Percentiles rank a stretch among this genome's conserved stretches.
Conservation (phyloP, 2,888 invertebrate species). For the Ormyrus rosae region DNA sequence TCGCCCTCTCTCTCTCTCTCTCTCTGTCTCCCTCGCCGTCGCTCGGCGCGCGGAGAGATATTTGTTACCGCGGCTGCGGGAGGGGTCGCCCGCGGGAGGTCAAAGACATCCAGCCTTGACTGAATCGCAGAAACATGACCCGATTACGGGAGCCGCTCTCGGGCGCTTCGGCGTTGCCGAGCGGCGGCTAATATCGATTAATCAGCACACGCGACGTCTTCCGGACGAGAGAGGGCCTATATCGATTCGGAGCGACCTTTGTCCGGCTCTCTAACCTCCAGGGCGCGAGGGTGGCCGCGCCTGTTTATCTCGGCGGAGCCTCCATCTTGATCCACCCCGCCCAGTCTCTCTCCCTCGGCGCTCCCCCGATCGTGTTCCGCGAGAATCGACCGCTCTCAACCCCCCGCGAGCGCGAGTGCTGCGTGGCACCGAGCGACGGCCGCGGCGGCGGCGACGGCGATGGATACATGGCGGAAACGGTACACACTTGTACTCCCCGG, state of each 20-base stretch:
- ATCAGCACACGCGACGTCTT: conserved; percentile 5
- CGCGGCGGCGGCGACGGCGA: too few species aligned
- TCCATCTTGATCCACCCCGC: conserved; percentile 19
- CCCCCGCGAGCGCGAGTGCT: too few species aligned
- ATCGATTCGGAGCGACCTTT: conserved; percentile 24
- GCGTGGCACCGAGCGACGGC: too few species aligned
- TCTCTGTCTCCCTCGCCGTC: neutral
- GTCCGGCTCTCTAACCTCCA: conserved; percentile 8
- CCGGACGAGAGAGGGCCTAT: neutral
- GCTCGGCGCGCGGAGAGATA: neutral
- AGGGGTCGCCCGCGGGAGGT: conserved; percentile 25
- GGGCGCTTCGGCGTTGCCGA: neutral
- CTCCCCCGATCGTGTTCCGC: conserved; percentile 52
- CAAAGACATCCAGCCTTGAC: conserved; percentile 54
- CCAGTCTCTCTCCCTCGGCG: neutral
- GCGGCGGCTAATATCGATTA: conserved; percentile 31
- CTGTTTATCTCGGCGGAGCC: conserved; percentile 44
- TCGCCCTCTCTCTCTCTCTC: neutral
- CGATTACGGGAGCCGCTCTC: conserved; percentile 30
- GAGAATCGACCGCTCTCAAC: conserved; percentile 14
- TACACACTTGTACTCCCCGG: too few species aligned
- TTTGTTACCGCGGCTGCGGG: neutral
- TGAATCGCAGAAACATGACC: conserved; percentile 54
- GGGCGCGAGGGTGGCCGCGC: conserved; percentile 42
- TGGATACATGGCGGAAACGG: too few species aligned